Evolutionary conservation across 2,797 vertebrate species (phyloP).

Genomic region (Apogon talboti): DNA sequence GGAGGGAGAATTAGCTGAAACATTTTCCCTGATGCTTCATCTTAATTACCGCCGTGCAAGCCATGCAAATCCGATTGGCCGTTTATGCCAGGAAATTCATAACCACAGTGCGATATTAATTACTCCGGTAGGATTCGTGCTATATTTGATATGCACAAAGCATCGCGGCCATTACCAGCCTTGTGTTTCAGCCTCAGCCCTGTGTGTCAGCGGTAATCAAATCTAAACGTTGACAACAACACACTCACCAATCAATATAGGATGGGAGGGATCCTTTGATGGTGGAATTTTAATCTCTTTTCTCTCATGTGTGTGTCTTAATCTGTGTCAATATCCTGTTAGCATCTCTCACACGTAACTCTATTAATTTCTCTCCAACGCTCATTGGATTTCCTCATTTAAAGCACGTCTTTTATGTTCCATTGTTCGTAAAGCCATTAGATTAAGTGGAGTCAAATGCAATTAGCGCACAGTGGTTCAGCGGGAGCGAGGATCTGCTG

Average conservation of each 20-base stretch:
- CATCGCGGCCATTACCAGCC: constrained; percentile 75
- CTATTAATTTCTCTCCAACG: constrained; percentile 59
- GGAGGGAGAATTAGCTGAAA: constrained; percentile 55
- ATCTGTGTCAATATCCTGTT: constrained; percentile 74
- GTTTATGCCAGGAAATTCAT: constrained; percentile 84
- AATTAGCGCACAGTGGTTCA: constrained; percentile 53
- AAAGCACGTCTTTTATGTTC: constrained; percentile 62
- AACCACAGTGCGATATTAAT: constrained; percentile 83
- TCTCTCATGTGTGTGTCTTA: constrained; percentile 62
- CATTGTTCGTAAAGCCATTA: constrained; percentile 64
- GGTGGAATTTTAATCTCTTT: constrained; percentile 77
- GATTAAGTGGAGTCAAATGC: constrained; percentile 74
- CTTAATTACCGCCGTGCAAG: constrained; percentile 75
- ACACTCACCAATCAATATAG: constrained; percentile 81
- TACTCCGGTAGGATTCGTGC: constrained; percentile 77
- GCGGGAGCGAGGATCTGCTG: constrained; percentile 10
- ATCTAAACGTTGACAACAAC: constrained; percentile 87
- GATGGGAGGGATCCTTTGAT: constrained; percentile 73
- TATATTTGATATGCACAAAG: constrained; percentile 83
- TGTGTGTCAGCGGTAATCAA: constrained; percentile 86
- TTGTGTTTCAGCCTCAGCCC: constrained; percentile 80
- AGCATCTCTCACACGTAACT: constrained; percentile 54
- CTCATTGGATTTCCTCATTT: constrained; percentile 64
- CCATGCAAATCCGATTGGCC: constrained; percentile 80
- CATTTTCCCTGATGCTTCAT: constrained; percentile 68